Evolutionary conservation across 2,888 invertebrate genomes (phyloP), one percentile per base, ranked within the genome.

Genomic region (Leptinotarsa rubiginosa): DNA sequence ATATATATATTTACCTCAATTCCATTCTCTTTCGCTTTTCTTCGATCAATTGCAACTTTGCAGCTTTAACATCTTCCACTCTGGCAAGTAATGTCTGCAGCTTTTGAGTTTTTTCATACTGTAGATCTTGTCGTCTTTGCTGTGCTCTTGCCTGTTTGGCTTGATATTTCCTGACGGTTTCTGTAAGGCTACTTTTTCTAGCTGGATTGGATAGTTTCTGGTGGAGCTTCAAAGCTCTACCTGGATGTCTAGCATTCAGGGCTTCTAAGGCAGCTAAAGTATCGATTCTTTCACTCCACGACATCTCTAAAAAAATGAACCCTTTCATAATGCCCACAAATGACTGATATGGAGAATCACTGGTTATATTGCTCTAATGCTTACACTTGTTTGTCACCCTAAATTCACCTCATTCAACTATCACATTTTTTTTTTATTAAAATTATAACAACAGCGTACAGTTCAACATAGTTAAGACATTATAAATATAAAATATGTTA

Each of bases 181-280:
- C 95, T 41, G 94, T 93, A n/a, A 95, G 84, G n/a, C 95, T 94
- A 54, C 95, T 91, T 71, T 94, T 92, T n/a, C 96, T 90, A 1
- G 96, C 95, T 0, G 97, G 97, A 65, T 96, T 96, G 0, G 97
- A 97, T 0, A 99, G 89, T 86, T 98, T 98, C 81, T 97, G 97
- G 87, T 98, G 98, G 64, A 98, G 90, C 81, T 97, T 96, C 75
- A 96, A 92, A 0, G 97, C 97, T 70, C 97, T 91, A 25, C 97
- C 98, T 0, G 98, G 98, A 86, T 96, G 95, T n/a, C 97, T 91
- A 0, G 94, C 94, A 0, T 94, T 95, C 31, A 95, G 88, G 0
- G 93, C 95, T 81, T 95, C 93, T 18, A 96, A 85, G 2, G 93
- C 94, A 1, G 94, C 94, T 81, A 95, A 87, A 10, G 93, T 94